These are phyloP conservation scores for Oithona nana DNA, from an alignment of 2,888 invertebrate genomes.

Conservation along the genomic window DNA sequence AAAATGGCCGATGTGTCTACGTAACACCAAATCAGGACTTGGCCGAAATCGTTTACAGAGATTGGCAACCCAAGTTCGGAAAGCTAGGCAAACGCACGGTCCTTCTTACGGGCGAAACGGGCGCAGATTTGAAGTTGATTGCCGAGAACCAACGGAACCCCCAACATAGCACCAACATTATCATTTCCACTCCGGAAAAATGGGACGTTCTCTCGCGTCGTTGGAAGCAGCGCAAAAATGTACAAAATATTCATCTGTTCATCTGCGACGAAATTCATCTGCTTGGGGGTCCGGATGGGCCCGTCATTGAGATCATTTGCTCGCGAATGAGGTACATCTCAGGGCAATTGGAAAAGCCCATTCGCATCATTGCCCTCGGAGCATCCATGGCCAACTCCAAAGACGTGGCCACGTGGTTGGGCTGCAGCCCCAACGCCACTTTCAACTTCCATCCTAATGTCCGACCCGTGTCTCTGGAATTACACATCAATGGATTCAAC, in stretches of 20 bases:
- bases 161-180: no score
- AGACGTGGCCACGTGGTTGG: conserved; percentile 89
- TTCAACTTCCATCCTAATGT: conserved; percentile 99
- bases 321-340: conserved; percentile 68
- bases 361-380: conserved; percentile 80
- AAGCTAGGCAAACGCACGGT: conserved; percentile 61
- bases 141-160: no score
- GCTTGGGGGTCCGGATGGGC: conserved; percentile 72
- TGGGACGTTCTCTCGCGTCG: conserved; percentile 96
- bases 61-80: conserved; percentile 79
- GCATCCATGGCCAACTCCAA: conserved; percentile 84
- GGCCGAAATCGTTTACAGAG: conserved; percentile 68
- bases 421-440: conserved; percentile 73
- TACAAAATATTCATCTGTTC: conserved; percentile 86
- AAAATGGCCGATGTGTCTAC: conserved; percentile 60
- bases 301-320: conserved; percentile 81
- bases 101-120: conserved; percentile 85
- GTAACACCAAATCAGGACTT: conserved; percentile 77
- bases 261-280: conserved; percentile 77
- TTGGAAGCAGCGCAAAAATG: conserved; percentile 97
- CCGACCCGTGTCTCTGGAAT: conserved; percentile 75
- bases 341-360: conserved; percentile 70
- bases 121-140: conserved; percentile 69
- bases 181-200: conserved; percentile 88
- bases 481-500: conserved; percentile 93